Base-by-base conservation (phyloP, 2,797 vertebrate species). In the Acridotheres tristis region DNA sequence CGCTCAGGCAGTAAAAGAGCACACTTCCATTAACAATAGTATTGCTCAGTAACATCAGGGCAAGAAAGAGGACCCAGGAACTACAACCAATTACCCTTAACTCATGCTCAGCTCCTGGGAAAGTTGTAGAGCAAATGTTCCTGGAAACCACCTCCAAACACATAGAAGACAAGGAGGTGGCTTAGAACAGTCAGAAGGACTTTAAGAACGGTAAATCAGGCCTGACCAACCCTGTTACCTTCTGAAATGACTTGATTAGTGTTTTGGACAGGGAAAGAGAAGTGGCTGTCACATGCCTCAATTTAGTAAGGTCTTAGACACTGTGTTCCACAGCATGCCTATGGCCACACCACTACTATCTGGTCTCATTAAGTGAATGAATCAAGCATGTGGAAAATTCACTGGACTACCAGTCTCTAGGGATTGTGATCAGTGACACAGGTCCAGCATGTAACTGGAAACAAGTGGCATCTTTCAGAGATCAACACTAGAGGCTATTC, bases 401-500 rank as follows among this genome's bases (percentile, higher is more conserved):
- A 59, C 36, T 51, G 36, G 11, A 40, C 29, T 36, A 11, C 14
- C 13, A 55, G 14, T 12, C 15, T 76, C 13, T 26, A 47, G 21
- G 42, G 25, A 20, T 19, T 58, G 11, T 59, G 38, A 75, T 19
- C 34, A 42, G 40, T 32, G 36, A 26, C 32, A 20, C 1, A 59
- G 16, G 11, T 71, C 40, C 53, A 82, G 40, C 30, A 54, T 2
- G 7, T 53, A 68, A 5, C 15, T 65, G 15, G 22, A 55, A 75
- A 68, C 18, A 47, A 34, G 23, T 23, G 38, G 23, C n/a, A 26
- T 15, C 48, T 74, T 82, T 43, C 73, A 73, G 69, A 88, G 29
- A 15, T 6, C 0, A 0, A 48, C 23, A 26, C 10, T 7, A 48
- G 19, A 73, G 27, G 5, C 3, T 38, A 20, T 43, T 83, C 25